These are phyloP conservation scores for Schizotus pectinicornis DNA, from an alignment of 2,888 invertebrate species.

Conservation along the genomic window DNA sequence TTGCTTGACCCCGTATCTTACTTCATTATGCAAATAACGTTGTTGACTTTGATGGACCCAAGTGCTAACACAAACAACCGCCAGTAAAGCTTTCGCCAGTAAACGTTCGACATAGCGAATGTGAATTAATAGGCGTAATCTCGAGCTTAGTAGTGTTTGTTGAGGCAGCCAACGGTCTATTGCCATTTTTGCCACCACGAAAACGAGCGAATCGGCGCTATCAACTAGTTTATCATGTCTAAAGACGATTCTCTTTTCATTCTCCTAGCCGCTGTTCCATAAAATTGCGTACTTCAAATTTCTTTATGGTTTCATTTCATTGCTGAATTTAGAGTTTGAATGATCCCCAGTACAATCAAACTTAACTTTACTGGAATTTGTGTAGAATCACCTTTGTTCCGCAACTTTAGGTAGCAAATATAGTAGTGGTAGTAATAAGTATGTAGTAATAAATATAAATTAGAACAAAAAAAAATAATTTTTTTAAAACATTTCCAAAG, in stretches of 20 bases:
- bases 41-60: constrained; percentile 1
- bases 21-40: constrained; percentile 7
- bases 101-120: constrained; percentile 1
- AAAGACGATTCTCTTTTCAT: too few relatives aligned
- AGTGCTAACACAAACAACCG: not conserved
- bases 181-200: not conserved
- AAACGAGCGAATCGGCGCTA: not conserved
- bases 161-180: constrained; percentile 1
- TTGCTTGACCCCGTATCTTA: constrained; percentile 7
- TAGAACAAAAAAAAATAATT: too few relatives aligned
- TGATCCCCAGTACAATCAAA: not conserved
- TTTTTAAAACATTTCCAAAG: too few relatives aligned
- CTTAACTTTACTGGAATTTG: too few relatives aligned
- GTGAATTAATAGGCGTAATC: constrained; percentile 1
- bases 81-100: not conserved
- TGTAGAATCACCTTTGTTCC: too few relatives aligned
- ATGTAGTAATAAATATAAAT: too few relatives aligned
- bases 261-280: not conserved
- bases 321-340: not conserved
- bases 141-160: not conserved
- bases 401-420: too few relatives aligned
- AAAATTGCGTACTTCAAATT: not conserved
- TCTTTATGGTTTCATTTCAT: too few relatives aligned
- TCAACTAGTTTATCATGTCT: not conserved
- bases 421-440: too few relatives aligned